Evolutionary conservation across 2,888 invertebrate species (phyloP), one percentile per base, ranked within the genome.

Genomic region (Heteromurus nitidus): DNA sequence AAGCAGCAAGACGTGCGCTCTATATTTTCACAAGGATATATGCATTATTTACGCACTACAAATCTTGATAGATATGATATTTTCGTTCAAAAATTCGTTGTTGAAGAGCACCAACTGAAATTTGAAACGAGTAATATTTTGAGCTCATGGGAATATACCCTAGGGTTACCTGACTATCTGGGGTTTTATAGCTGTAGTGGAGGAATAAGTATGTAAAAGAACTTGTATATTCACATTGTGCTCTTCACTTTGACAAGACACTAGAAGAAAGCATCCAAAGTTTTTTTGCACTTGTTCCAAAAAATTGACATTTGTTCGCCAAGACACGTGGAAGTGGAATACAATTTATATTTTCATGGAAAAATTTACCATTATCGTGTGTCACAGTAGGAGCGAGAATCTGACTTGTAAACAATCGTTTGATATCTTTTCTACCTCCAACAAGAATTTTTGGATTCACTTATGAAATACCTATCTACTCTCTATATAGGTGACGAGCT

Each of bases 131-230:
- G 36, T 36, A 13, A 36, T 5, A 5, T 36, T 36, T 9, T n/a
- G n/a, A n/a, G 18, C n/a, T 47, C 47, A n/a, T 47, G 3, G 18
- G 47, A 47, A 50, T 20, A 50, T 50, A 18, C 50, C 50, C 50
- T 18, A 16, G 50, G 50, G 50, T 50, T 50, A 50, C 50, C 50
- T 50, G 50, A 50, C n/a, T n/a, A n/a, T n/a, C n/a, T n/a, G n/a
- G n/a, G n/a, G n/a, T n/a, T n/a, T n/a, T n/a, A n/a, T n/a, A n/a
- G n/a, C n/a, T n/a, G n/a, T n/a, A n/a, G n/a, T n/a, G n/a, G n/a
- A n/a, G n/a, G n/a, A n/a, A n/a, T n/a, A n/a, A n/a, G n/a, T n/a
- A n/a, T n/a, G n/a, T n/a, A n/a, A n/a, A n/a, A n/a, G n/a, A n/a
- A n/a, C n/a, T n/a, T n/a, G n/a, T n/a, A n/a, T n/a, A n/a, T n/a